Conservation (phyloP, 2,888 invertebrate genomes). For the Rhagophthalmus giganteus region DNA sequence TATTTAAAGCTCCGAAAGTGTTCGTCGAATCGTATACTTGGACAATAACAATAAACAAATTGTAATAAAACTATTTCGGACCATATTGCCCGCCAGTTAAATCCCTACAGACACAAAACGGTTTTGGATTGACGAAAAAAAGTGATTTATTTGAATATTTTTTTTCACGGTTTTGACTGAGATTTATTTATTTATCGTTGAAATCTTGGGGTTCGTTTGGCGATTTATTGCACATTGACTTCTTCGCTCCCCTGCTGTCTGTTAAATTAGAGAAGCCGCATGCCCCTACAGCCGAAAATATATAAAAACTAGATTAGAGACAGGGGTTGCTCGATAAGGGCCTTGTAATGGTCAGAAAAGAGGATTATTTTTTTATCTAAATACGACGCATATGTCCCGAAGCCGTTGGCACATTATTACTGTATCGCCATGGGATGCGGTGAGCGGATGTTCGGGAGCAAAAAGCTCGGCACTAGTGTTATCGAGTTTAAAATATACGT, state of each 20-base stretch:
- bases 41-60: no score
- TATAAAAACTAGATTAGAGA: slow-evolving; percentile 33
- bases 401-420: slow-evolving; percentile 42
- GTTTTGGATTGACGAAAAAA: no score
- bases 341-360: slow-evolving; percentile 51
- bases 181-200: no score
- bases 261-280: slow-evolving; percentile 6
- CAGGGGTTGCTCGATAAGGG: slow-evolving; percentile 40
- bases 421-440: slow-evolving; percentile 31
- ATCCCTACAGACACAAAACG: no score
- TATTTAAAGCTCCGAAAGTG: no score
- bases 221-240: no score
- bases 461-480: slow-evolving; percentile 29
- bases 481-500: slow-evolving; percentile 38
- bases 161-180: no score
- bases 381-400: slow-evolving; percentile 48
- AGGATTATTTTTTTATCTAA: slow-evolving; percentile 53
- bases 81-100: no score
- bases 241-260: slow-evolving; percentile 2
- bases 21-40: no score
- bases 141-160: no score
- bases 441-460: slow-evolving; percentile 20
- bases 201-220: no score
- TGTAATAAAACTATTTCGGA: neutral
- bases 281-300: slow-evolving; percentile 7